A percentile compares a stretch with the other conserved stretches of the same genome.
phyloP scores from a whole-genome alignment of 2,113 vertebrate genomes.

The Phoxinus phoxinus region DNA sequence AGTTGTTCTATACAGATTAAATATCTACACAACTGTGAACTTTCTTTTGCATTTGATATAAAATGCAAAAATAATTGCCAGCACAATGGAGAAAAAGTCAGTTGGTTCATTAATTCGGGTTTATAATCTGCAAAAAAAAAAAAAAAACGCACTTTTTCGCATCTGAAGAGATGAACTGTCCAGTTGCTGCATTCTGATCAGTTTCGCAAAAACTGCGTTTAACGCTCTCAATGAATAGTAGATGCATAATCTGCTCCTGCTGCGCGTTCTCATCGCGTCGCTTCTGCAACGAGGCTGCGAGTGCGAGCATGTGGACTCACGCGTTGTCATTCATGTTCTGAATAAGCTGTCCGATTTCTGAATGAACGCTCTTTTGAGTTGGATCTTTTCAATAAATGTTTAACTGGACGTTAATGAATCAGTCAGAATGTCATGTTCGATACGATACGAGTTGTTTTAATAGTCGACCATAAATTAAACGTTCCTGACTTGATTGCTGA shows the following conservation, averaged over 20 bases:
- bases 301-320: not conserved
- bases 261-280: not conserved
- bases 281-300: not conserved
- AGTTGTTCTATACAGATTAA: not conserved
- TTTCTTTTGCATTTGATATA: not conserved
- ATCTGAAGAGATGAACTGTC: not conserved
- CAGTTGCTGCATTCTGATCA: not conserved
- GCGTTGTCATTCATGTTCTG: not conserved
- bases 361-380: not conserved
- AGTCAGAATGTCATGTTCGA: not conserved
- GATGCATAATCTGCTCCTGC: not conserved
- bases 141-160: not conserved
- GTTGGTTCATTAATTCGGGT: not conserved
- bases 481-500: not conserved
- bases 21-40: not conserved
- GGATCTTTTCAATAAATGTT: too few species aligned
- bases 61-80: not conserved
- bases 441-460: not conserved
- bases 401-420: not conserved
- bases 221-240: not conserved
- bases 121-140: not conserved
- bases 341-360: not conserved
- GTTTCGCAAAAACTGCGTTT: constrained; percentile 1
- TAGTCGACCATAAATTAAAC: not conserved
- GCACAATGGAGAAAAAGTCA: not conserved